A percentile compares a stretch with the other conserved stretches of the same genome.
These are phyloP conservation scores for Cephalopholis sonnerati DNA, from an alignment of 2,113 vertebrate species.

Conservation along the genomic window DNA sequence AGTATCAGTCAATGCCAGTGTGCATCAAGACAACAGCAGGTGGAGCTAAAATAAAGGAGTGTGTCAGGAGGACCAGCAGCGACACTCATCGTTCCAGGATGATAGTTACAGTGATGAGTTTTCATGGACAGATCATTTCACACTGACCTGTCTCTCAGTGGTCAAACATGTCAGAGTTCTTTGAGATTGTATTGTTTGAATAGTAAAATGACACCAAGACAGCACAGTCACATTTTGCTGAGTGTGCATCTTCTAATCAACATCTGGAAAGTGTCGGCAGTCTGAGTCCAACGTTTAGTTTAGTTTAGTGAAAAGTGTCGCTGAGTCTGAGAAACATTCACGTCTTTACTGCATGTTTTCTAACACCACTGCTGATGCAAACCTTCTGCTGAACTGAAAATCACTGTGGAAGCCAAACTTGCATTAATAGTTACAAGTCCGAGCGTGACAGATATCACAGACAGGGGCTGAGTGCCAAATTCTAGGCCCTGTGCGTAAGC, in stretches of 20 bases:
- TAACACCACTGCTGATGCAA: background rate
- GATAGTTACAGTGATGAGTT: conserved; percentile 10
- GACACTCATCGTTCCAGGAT: background rate
- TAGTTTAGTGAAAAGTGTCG: background rate
- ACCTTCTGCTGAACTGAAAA: background rate
- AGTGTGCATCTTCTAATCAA: conserved; percentile 1
- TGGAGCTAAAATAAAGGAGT: conserved; percentile 62
- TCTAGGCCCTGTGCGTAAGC: no score
- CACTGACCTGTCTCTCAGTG: background rate
- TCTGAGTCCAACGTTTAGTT: no score
- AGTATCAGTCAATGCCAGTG: background rate
- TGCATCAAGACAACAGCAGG: conserved; percentile 64
- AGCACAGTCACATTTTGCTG: background rate
- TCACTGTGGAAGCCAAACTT: conserved; percentile 3
- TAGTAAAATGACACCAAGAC: background rate
- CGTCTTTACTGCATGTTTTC: background rate
- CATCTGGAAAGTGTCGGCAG: background rate
- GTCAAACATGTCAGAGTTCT: background rate
- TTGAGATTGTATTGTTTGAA: background rate
- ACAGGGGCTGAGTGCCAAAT: no score
- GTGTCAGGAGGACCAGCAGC: no score
- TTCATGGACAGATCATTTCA: background rate
- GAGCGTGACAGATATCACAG: background rate
- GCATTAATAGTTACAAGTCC: background rate
- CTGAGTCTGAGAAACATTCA: background rate